phyloP scores from a whole-genome alignment of 2,888 invertebrate species.

The Drosophila quinaria region DNA sequence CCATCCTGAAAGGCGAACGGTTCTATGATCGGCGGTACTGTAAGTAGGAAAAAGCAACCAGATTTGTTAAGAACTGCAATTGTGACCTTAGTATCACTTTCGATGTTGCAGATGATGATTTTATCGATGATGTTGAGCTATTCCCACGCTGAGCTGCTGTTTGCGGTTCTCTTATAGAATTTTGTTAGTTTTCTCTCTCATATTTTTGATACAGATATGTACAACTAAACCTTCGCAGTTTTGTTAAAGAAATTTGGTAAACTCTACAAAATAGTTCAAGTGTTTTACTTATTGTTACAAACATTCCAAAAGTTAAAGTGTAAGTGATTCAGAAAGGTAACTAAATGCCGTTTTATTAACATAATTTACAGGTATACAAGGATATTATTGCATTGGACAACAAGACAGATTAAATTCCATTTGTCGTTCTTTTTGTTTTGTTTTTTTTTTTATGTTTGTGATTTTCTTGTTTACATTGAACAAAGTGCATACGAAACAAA shows the following conservation, averaged over 20 bases:
- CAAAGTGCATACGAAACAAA: conserved; percentile 62
- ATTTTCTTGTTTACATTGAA: conserved; percentile 46
- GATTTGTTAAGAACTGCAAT: conserved; percentile 54
- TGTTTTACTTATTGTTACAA: conserved; percentile 62
- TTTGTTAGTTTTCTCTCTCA: conserved; percentile 23
- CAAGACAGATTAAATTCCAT: conserved; percentile 35
- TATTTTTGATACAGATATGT: conserved; percentile 32
- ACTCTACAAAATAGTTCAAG: conserved; percentile 50
- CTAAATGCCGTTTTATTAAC: conserved; percentile 46
- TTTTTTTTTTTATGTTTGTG: conserved; percentile 14
- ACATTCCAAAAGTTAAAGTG: conserved; percentile 78
- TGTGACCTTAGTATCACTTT: background rate
- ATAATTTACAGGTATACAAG: conserved; percentile 53
- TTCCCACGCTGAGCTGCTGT: conserved; percentile 62
- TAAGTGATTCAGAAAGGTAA: conserved; percentile 43
- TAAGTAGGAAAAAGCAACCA: conserved; percentile 83
- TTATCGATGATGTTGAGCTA: background rate
- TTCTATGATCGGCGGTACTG: conserved; percentile 95
- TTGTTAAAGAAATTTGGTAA: conserved; percentile 65
- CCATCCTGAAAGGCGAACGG: conserved; percentile 94
- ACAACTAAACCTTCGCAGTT: conserved; percentile 81
- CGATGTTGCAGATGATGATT: background rate
- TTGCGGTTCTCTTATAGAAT: conserved; percentile 40
- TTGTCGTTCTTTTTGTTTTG: conserved; percentile 30
- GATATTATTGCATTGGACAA: conserved; percentile 41